Conservation (phyloP, 1,140 invertebrate genomes). For the Drosophila insularis region DNA sequence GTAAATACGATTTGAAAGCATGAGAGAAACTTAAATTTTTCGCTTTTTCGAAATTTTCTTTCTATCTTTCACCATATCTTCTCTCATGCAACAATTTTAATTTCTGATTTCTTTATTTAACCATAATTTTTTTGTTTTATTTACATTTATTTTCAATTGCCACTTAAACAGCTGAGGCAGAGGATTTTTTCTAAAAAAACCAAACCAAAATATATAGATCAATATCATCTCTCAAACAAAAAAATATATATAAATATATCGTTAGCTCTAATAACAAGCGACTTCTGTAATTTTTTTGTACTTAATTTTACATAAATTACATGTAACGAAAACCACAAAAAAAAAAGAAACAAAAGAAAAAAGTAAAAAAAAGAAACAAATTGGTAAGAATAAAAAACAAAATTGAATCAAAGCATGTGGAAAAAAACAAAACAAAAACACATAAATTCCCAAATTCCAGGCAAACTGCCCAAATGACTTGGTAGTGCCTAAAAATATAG, state of each 20-base stretch:
- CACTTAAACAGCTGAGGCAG: conserved; percentile 67
- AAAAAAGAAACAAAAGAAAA: conserved; percentile 40
- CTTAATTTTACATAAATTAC: conserved; percentile 80
- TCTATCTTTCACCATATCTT: not conserved
- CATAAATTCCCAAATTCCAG: conserved; percentile 44
- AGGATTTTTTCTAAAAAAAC: conserved; percentile 65
- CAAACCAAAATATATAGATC: conserved; percentile 30
- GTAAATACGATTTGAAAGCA: conserved; percentile 3
- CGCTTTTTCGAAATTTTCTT: conserved; percentile 11
- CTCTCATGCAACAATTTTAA: conserved; percentile 1
- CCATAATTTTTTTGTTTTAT: conserved; percentile 57
- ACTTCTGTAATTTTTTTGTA: conserved; percentile 77
- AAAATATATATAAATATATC: conserved; percentile 59
- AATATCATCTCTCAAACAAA: conserved; percentile 35
- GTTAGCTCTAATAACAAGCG: conserved; percentile 78
- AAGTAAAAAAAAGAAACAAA: conserved; percentile 60
- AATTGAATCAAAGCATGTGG: conserved; percentile 48
- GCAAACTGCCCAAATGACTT: conserved; percentile 64
- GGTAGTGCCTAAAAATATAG: conserved; percentile 40
- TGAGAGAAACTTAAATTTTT: conserved; percentile 29
- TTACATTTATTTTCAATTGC: conserved; percentile 63
- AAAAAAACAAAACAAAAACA: conserved; percentile 10
- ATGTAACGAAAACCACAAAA: conserved; percentile 72
- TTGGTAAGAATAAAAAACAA: conserved; percentile 65
- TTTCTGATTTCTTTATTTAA: conserved; percentile 51